These are phyloP conservation scores for Drosophila subsilvestris DNA, from an alignment of 2,888 invertebrate species.

Conservation along the genomic window DNA sequence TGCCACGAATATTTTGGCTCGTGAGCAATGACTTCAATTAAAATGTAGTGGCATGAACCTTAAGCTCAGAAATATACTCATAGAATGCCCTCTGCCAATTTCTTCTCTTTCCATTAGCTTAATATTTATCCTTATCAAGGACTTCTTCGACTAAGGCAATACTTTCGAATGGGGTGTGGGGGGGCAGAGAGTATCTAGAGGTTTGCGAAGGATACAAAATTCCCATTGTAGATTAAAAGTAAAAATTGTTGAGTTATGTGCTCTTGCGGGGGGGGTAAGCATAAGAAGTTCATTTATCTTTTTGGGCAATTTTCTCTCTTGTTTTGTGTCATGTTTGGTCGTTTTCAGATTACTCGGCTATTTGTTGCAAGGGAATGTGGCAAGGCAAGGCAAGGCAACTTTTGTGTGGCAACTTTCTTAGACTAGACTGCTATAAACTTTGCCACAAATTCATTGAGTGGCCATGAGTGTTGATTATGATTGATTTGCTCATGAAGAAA, in stretches of 20 bases:
- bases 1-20: background rate
- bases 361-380: background rate
- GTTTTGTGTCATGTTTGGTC: slow-evolving; percentile 19
- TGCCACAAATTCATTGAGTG: slow-evolving; percentile 43
- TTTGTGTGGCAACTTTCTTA: slow-evolving; percentile 18
- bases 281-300: slow-evolving; percentile 3
- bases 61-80: background rate
- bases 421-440: slow-evolving; percentile 51
- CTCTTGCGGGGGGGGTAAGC: too few species aligned
- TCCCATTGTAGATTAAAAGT: background rate
- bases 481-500: slow-evolving; percentile 54
- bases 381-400: slow-evolving; percentile 13
- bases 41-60: background rate
- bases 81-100: too few species aligned
- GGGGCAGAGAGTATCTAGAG: background rate
- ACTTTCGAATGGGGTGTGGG: background rate
- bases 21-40: background rate
- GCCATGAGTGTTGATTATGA: slow-evolving; percentile 63
- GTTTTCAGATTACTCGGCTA: slow-evolving; percentile 4
- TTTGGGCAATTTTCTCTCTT: slow-evolving; percentile 6
- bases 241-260: background rate
- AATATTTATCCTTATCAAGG: too few species aligned
- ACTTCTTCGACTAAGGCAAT: background rate
- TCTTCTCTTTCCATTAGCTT: too few species aligned
- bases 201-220: background rate